Evolutionary conservation across 1,140 invertebrate genomes (phyloP).

Genomic region (Pentalonia nigronervosa): DNA sequence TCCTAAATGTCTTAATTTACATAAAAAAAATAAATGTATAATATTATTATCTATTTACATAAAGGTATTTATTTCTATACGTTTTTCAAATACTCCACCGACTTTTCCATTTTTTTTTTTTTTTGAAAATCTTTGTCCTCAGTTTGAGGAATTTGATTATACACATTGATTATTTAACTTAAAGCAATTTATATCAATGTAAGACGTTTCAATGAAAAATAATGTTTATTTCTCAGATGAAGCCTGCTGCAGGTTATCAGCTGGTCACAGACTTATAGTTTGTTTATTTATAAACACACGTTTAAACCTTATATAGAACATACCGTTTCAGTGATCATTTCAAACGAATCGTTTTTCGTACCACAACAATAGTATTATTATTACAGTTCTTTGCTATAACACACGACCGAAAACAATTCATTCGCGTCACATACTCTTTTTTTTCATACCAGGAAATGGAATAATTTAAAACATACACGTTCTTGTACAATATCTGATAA

Average conservation of each 20-base stretch:
- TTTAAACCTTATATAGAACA: conserved; percentile 6
- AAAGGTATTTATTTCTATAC: too few relatives aligned
- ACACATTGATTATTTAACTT: not conserved
- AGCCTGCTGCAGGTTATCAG: not conserved
- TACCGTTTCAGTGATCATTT: not conserved
- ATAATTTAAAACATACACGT: conserved; percentile 33
- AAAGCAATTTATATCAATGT: not conserved
- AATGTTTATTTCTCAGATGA: not conserved
- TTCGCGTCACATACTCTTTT: not conserved
- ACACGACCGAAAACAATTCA: conserved; percentile 34
- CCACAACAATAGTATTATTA: conserved; percentile 19
- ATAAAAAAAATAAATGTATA: not conserved
- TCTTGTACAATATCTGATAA: not conserved
- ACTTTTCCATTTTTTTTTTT: too few relatives aligned
- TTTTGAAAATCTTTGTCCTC: too few relatives aligned
- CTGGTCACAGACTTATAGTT: not conserved
- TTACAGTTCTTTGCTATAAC: not conserved
- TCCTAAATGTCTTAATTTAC: not conserved
- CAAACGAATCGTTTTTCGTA: conserved; percentile 32
- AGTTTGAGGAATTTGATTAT: not conserved
- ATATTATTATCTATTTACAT: not conserved
- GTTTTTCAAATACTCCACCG: too few relatives aligned
- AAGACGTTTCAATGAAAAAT: not conserved
- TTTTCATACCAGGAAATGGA: conserved; percentile 17
- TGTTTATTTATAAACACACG: not conserved